Conservation (phyloP, 2,797 vertebrate genomes). For the Knipowitschia caucasica region DNA sequence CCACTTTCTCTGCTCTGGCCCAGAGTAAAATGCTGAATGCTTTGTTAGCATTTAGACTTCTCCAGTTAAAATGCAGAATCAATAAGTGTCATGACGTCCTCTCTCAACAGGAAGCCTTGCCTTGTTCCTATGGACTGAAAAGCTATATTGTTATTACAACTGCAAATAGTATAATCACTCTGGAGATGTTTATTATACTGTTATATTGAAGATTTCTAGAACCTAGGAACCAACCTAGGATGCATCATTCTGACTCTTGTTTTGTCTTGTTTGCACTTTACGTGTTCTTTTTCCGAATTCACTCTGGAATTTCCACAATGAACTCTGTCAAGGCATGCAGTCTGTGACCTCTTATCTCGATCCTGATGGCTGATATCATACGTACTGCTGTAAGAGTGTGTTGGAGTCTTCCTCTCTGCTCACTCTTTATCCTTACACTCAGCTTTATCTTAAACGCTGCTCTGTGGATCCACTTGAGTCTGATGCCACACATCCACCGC, state of each 20-base stretch:
- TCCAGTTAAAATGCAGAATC: slow-evolving; percentile 20
- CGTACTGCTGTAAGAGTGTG: too few relatives aligned
- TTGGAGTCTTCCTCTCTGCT: background rate
- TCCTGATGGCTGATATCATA: too few relatives aligned
- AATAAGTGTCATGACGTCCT: slow-evolving; percentile 30
- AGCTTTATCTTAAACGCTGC: background rate
- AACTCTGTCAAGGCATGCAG: too few relatives aligned
- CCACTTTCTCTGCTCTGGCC: too few relatives aligned
- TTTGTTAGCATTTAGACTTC: too few relatives aligned
- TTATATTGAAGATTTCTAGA: too few relatives aligned
- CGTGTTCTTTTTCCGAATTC: background rate
- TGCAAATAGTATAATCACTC: background rate
- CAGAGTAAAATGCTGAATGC: too few relatives aligned
- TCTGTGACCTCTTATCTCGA: too few relatives aligned
- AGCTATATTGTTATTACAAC: background rate
- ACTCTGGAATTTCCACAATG: background rate
- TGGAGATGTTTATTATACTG: background rate
- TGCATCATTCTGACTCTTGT: background rate
- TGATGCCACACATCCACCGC: slow-evolving; percentile 15
- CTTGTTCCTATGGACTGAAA: background rate
- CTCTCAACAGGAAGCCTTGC: background rate
- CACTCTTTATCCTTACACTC: slow-evolving; percentile 1
- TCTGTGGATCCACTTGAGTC: background rate
- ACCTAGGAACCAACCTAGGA: too few relatives aligned
- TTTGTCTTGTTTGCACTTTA: background rate